Conservation (phyloP, 2,113 vertebrate genomes). For the Callocephalon fimbriatum region DNA sequence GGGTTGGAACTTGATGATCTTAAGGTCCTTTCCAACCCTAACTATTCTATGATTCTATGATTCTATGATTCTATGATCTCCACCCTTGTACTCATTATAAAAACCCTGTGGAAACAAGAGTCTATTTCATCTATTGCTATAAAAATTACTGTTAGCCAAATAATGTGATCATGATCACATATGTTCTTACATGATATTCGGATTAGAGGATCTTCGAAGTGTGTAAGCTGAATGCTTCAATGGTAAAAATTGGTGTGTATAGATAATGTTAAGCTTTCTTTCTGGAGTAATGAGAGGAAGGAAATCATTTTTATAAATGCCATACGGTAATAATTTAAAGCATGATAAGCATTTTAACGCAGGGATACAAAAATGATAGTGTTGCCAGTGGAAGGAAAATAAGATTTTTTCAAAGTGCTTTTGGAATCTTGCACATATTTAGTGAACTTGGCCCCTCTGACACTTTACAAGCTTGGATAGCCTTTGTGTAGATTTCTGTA, state of each 20-base stretch:
- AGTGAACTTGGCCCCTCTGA: background rate
- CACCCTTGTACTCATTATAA: background rate
- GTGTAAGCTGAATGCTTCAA: background rate
- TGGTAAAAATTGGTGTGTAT: background rate
- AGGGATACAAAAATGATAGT: background rate
- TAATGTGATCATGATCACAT: background rate
- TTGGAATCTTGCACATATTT: slow-evolving; percentile 33
- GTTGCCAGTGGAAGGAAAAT: slow-evolving; percentile 9
- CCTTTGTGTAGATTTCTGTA: slow-evolving; percentile 4
- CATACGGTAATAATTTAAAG: background rate
- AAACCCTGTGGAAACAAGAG: background rate
- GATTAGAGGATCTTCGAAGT: background rate
- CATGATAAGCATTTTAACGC: slow-evolving; percentile 9
- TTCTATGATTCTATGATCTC: background rate
- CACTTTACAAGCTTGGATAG: slow-evolving; percentile 24
- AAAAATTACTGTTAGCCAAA: slow-evolving; percentile 35
- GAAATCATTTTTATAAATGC: background rate
- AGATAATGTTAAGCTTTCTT: background rate
- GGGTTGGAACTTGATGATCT: too few relatives aligned
- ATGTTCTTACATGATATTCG: slow-evolving; percentile 6
- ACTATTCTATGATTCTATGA: too few relatives aligned
- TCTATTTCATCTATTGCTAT: background rate
- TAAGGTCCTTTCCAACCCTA: too few relatives aligned
- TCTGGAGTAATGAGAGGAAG: background rate
- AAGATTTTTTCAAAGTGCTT: slow-evolving; percentile 18